Evolutionary conservation across 2,113 vertebrate genomes (phyloP).

Genomic region (Naja naja): DNA sequence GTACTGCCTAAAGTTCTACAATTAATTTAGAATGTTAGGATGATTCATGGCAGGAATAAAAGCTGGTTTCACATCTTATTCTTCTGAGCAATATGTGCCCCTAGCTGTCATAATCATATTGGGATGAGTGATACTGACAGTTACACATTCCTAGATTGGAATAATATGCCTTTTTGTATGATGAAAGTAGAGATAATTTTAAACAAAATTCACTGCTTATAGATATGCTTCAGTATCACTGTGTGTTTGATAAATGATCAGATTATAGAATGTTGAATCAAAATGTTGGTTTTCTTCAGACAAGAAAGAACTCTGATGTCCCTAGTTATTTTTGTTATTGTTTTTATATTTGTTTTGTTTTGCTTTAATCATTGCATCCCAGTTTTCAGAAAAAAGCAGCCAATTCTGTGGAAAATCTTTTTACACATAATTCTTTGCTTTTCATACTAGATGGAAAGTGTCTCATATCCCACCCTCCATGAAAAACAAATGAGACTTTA

Average conservation of each 20-base stretch:
- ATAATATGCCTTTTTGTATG: neutral
- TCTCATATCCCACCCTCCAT: neutral
- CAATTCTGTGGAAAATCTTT: neutral
- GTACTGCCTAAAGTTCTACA: neutral
- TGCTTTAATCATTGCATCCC: neutral
- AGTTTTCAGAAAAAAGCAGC: neutral
- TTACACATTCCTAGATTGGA: neutral
- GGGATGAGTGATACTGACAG: neutral
- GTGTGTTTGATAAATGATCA: neutral
- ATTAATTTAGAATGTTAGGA: neutral
- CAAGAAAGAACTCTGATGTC: neutral
- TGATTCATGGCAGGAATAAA: neutral
- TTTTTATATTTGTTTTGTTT: too few species aligned
- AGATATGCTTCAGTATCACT: neutral
- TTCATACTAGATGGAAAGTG: neutral
- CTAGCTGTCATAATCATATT: neutral
- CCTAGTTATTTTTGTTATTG: neutral
- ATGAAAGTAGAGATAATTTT: neutral
- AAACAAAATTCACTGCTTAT: neutral
- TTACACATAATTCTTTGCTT: neutral
- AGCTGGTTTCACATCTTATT: neutral
- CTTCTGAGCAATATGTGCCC: neutral
- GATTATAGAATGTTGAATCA: neutral
- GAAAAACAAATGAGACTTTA: neutral
- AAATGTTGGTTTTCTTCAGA: neutral